Percentiles rank a stretch among this genome's conserved stretches.
These are phyloP conservation scores for Furcula furcula DNA, from an alignment of 2,888 invertebrate species.

Conservation along the genomic window DNA sequence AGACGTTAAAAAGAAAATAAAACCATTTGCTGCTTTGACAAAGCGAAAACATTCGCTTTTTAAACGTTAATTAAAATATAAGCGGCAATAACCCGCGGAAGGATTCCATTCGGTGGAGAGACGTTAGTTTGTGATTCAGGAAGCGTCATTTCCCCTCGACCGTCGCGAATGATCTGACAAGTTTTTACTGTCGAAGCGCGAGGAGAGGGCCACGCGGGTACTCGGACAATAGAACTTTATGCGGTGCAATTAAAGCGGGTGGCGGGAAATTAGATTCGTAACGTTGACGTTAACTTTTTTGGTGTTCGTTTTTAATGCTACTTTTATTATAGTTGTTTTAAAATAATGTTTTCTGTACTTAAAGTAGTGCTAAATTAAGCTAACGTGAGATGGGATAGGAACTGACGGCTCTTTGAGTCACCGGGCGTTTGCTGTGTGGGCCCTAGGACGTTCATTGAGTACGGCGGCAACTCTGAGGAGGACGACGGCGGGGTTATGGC, in stretches of 20 bases:
- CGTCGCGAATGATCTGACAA: slow-evolving; percentile 51
- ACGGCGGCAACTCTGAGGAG: no score
- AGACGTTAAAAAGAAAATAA: background rate
- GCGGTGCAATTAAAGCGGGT: slow-evolving; percentile 59
- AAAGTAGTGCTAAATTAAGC: no score
- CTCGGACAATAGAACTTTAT: slow-evolving; percentile 64
- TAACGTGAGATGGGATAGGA: no score
- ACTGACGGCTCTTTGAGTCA: no score
- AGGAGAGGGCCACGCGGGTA: slow-evolving; percentile 1
- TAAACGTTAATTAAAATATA: slow-evolving; percentile 29
- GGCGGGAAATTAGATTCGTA: slow-evolving; percentile 61
- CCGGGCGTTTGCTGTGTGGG: no score
- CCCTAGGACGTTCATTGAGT: no score
- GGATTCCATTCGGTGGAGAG: slow-evolving; percentile 31
- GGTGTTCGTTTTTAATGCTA: slow-evolving; percentile 8
- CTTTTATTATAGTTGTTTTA: no score
- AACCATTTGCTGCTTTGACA: background rate
- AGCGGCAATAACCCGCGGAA: slow-evolving; percentile 12
- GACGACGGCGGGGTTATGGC: no score
- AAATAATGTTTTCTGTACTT: no score
- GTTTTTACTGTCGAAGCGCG: slow-evolving; percentile 35
- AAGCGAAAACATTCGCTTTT: slow-evolving; percentile 5
- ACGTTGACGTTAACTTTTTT: slow-evolving; percentile 33
- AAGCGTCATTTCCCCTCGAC: slow-evolving; percentile 54
- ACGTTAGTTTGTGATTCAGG: slow-evolving; percentile 36